Conservation (phyloP, 2,113 vertebrate genomes). For the Tichodroma muraria region DNA sequence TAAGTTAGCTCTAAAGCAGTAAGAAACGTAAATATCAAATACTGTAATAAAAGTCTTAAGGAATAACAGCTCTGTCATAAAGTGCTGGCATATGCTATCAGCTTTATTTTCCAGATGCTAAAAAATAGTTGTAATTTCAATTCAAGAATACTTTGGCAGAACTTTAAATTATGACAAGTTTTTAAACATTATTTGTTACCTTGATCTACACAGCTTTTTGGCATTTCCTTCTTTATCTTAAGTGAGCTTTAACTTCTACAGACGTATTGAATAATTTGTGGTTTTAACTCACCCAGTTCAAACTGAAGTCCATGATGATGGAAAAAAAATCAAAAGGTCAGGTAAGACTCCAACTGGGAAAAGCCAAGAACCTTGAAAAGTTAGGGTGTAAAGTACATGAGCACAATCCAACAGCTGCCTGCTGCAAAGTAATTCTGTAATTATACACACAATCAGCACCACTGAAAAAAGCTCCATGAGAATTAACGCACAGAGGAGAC, state of each 20-base stretch:
- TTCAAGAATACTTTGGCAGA: background rate
- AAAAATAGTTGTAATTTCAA: background rate
- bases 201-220: background rate
- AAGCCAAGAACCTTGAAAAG: background rate
- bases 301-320: background rate
- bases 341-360: background rate
- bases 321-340: background rate
- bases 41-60: background rate
- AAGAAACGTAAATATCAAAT: constrained; percentile 63
- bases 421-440: background rate
- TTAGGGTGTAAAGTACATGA: background rate
- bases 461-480: background rate
- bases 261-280: background rate
- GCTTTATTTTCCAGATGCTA: background rate
- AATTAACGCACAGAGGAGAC: background rate
- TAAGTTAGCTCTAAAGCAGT: constrained; percentile 32
- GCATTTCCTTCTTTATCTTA: background rate
- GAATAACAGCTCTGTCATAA: background rate
- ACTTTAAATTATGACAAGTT: background rate
- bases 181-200: background rate
- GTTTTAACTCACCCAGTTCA: background rate
- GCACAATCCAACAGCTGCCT: background rate
- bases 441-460: background rate
- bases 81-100: constrained; percentile 18
- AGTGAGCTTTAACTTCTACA: background rate